Evolutionary conservation across 2,797 vertebrate genomes (phyloP), one percentile per base, ranked within the genome.

Genomic region (Lateolabrax maculatus): DNA sequence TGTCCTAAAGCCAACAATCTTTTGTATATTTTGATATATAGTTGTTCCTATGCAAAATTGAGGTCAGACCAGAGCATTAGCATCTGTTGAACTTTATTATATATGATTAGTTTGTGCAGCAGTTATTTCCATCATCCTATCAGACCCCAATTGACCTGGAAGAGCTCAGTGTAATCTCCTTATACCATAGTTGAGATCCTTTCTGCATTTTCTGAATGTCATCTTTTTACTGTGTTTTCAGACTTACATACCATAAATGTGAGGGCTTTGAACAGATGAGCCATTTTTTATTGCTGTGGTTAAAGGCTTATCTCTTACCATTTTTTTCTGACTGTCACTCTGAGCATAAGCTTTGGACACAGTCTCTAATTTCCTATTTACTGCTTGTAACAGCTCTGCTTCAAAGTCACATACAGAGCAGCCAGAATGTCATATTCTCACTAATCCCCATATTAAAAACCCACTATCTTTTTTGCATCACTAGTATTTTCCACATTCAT

Each of bases 111-210:
- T 88, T 89, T 84, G 65, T 81, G 57, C 82, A 64, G 82, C 76
- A 79, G 82, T 86, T 84, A 87, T 89, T 87, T 81, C 77, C 85
- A 84, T 89, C 86, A 80, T 86, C 62, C 81, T 71, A 62, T 75
- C 82, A 86, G 79, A 89, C 88, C 92, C 85, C 87, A 83, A 79
- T 74, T 93, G 93, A 93, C 90, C 87, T 67, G 34, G 55, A 72
- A 88, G 76, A 87, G 88, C 90, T 88, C 87, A 89, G 46, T 84
- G 19, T 91, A 92, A 94, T 92, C 92, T 90, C 71, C 79, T 92
- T 84, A 87, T 55, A 80, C 61, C 83, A 72, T 79, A 81, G 85
- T 78, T 87, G 77, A 75, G 57, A 89, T 88, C 92, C 77, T 80
- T 85, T 75, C 60, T 46, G 70, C 49, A 67, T 83, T 83, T 83